phyloP scores from a whole-genome alignment of 2,797 vertebrate genomes.

The Echiichthys vipera region DNA sequence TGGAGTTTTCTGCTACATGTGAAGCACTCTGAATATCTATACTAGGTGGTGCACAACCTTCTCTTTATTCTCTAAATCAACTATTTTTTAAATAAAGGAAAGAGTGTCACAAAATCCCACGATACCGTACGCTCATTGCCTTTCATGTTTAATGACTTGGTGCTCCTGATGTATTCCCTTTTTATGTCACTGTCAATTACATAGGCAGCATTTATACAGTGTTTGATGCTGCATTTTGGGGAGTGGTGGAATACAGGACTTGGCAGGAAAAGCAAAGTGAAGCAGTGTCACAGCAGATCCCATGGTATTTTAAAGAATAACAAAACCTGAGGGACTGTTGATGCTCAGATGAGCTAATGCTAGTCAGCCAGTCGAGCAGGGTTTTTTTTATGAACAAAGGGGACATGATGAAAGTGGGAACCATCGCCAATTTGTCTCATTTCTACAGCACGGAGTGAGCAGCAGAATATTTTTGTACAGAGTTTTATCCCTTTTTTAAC shows the following conservation, averaged over 20 bases:
- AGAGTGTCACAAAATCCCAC: constrained; percentile 79
- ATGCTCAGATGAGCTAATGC: constrained; percentile 49
- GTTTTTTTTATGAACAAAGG: constrained; percentile 51
- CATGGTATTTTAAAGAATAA: constrained; percentile 28
- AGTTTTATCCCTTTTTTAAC: constrained; percentile 62
- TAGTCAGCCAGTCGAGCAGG: constrained; percentile 25
- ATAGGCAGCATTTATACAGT: constrained; percentile 40
- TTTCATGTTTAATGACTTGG: constrained; percentile 75
- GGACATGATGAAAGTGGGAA: constrained; percentile 69
- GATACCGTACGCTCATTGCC: constrained; percentile 65
- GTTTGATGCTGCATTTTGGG: constrained; percentile 46
- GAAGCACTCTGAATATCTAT: constrained; percentile 83
- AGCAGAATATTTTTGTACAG: constrained; percentile 75
- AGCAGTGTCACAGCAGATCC: constrained; percentile 32
- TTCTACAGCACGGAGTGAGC: constrained; percentile 63
- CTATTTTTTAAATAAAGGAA: constrained; percentile 88
- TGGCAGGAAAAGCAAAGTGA: constrained; percentile 47
- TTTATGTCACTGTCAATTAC: constrained; percentile 56
- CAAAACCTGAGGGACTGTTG: constrained; percentile 53
- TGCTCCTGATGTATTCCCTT: constrained; percentile 56
- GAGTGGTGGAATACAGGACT: constrained; percentile 3
- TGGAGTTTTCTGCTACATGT: constrained; percentile 84
- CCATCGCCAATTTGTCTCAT: constrained; percentile 53
- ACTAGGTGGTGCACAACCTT: constrained; percentile 82
- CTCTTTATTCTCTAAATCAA: constrained; percentile 78